Evolutionary conservation across 2,888 invertebrate genomes (phyloP).

Genomic region (Parnassius mnemosyne): DNA sequence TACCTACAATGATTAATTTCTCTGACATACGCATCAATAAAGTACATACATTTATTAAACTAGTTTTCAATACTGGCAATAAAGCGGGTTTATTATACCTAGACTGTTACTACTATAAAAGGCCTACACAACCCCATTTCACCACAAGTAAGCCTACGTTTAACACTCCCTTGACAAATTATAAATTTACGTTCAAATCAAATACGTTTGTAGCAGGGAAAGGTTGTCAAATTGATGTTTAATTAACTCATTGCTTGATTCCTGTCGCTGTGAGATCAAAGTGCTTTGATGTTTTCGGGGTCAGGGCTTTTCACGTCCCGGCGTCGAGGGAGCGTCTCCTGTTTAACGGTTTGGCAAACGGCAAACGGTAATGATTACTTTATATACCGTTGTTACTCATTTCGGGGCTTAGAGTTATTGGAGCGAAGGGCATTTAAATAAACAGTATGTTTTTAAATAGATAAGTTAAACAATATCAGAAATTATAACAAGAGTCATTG

Average conservation of each 20-base stretch:
- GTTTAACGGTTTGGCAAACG: slow-evolving; percentile 29
- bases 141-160: slow-evolving; percentile 16
- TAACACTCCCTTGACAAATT: slow-evolving; percentile 26
- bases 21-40: no score
- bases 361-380: slow-evolving; percentile 28
- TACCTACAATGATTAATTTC: no score
- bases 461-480: no score
- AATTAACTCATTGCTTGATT: slow-evolving; percentile 65
- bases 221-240: slow-evolving; percentile 56
- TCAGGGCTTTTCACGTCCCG: slow-evolving; percentile 41
- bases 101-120: background rate
- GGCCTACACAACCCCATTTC: background rate
- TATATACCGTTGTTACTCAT: slow-evolving; percentile 12
- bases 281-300: slow-evolving; percentile 47
- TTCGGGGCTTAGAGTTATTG: slow-evolving; percentile 10
- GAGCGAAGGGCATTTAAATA: background rate
- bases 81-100: no score
- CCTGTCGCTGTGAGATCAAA: slow-evolving; percentile 53
- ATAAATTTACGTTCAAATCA: slow-evolving; percentile 25
- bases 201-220: slow-evolving; percentile 24
- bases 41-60: no score
- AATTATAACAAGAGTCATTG: no score
- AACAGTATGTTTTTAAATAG: no score
- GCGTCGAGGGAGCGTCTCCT: slow-evolving; percentile 28
- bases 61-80: no score